Conservation (phyloP, 1,140 invertebrate species). For the Magallana gigas region DNA sequence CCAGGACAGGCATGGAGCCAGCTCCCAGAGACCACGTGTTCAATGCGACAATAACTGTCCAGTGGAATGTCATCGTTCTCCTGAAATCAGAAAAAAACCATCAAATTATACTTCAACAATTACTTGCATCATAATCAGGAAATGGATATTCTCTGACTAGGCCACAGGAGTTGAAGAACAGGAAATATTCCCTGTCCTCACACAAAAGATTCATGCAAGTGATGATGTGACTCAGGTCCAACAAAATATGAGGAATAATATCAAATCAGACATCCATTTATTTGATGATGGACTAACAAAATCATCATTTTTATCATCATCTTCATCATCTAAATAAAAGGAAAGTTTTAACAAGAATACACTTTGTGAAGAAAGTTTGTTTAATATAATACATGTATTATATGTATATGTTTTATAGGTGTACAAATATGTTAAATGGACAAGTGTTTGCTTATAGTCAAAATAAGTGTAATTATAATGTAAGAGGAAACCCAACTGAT, state of each 20-base stretch:
- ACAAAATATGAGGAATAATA: neutral
- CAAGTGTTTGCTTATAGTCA: neutral
- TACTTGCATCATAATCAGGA: no score
- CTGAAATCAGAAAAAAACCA: slow-evolving; percentile 50
- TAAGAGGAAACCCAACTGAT: no score
- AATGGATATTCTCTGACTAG: no score
- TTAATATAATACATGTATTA: neutral
- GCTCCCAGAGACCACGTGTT: slow-evolving; percentile 76
- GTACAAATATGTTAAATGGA: neutral
- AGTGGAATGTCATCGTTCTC: slow-evolving; percentile 74
- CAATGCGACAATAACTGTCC: slow-evolving; percentile 75
- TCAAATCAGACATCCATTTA: neutral
- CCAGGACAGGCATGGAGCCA: slow-evolving; percentile 77
- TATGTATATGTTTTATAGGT: neutral
- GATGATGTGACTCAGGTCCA: neutral
- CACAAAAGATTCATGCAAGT: neutral
- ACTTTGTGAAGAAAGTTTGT: neutral
- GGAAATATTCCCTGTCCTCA: neutral
- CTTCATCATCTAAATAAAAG: no score
- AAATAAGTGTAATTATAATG: no score
- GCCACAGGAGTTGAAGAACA: no score
- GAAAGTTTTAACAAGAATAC: neutral
- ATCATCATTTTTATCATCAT: neutral
- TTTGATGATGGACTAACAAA: neutral
- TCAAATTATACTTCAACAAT: no score